phyloP scores from a whole-genome alignment of 2,888 invertebrate species.

The Cyclophora punctaria region DNA sequence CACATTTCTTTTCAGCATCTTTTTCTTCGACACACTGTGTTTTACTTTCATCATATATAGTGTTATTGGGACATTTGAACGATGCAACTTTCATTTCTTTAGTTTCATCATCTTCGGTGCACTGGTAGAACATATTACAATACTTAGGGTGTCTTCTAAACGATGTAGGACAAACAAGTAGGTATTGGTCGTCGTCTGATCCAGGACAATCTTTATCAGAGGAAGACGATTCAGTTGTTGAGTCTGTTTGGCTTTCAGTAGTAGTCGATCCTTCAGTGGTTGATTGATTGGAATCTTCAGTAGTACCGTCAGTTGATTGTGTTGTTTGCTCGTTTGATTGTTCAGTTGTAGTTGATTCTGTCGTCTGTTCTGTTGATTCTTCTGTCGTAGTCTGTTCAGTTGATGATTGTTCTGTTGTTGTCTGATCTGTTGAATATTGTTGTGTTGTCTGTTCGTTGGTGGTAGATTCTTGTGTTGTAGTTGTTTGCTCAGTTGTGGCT shows the following conservation, averaged over 20 bases:
- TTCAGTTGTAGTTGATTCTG: slow-evolving; percentile 26
- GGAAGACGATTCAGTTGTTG: slow-evolving; percentile 28
- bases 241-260: slow-evolving; percentile 8
- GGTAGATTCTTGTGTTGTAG: slow-evolving; percentile 22
- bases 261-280: slow-evolving; percentile 27
- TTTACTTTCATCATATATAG: slow-evolving; percentile 82
- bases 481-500: slow-evolving; percentile 20
- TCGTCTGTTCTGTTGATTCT: slow-evolving; percentile 18
- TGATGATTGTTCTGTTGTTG: slow-evolving; percentile 22
- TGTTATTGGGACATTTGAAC: slow-evolving; percentile 84
- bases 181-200: slow-evolving; percentile 80
- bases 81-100: slow-evolving; percentile 83
- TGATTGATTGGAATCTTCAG: slow-evolving; percentile 21
- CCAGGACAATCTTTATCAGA: slow-evolving; percentile 64
- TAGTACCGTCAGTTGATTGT: slow-evolving; percentile 19
- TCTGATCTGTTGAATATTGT: slow-evolving; percentile 11
- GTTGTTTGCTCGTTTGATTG: slow-evolving; percentile 21
- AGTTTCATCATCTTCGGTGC: slow-evolving; percentile 78
- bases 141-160: slow-evolving; percentile 88
- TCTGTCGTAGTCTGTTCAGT: slow-evolving; percentile 21
- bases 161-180: slow-evolving; percentile 86
- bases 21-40: slow-evolving; percentile 81
- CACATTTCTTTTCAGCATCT: slow-evolving; percentile 73
- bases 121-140: slow-evolving; percentile 90
- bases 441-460: slow-evolving; percentile 21